Conservation (phyloP, 2,113 vertebrate species). For the Ellobius talpinus region DNA sequence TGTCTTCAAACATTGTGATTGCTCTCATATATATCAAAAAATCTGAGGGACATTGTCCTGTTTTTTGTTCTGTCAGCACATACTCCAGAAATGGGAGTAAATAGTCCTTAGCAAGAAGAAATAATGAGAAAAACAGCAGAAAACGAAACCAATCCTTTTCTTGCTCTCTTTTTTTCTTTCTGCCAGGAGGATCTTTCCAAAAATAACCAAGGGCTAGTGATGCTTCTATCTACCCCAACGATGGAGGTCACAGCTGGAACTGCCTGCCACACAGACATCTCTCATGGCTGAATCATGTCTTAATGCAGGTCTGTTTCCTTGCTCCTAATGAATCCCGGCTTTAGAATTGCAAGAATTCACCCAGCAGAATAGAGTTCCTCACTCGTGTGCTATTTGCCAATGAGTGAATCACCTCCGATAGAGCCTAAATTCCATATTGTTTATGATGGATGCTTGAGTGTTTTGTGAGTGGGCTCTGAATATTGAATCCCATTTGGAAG, state of each 20-base stretch:
- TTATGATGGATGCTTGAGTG: slow-evolving; percentile 60
- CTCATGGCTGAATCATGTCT: slow-evolving; percentile 7
- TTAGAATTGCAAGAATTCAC: slow-evolving; percentile 54
- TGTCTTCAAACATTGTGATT: not conserved
- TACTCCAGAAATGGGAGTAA: not conserved
- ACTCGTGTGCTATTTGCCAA: slow-evolving; percentile 49
- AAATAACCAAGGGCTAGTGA: slow-evolving; percentile 14
- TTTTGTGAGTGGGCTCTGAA: slow-evolving; percentile 60
- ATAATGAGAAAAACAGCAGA: not conserved
- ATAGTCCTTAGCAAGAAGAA: not conserved
- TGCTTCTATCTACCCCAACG: not conserved
- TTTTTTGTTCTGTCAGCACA: not conserved
- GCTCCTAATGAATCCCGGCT: slow-evolving; percentile 29
- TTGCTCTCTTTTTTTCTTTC: not conserved
- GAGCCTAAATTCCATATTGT: slow-evolving; percentile 70
- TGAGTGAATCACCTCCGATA: slow-evolving; percentile 62
- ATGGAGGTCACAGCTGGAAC: slow-evolving; percentile 51
- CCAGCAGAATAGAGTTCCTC: slow-evolving; percentile 28
- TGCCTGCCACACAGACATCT: not conserved
- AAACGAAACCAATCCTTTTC: not conserved
- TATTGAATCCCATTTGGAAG: slow-evolving; percentile 69
- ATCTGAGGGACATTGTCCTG: not conserved
- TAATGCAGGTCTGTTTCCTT: slow-evolving; percentile 46
- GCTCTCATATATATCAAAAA: not conserved
- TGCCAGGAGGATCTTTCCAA: slow-evolving; percentile 35